Evolutionary conservation across 2,113 vertebrate species (phyloP).

Genomic region (Holacanthus passer): DNA sequence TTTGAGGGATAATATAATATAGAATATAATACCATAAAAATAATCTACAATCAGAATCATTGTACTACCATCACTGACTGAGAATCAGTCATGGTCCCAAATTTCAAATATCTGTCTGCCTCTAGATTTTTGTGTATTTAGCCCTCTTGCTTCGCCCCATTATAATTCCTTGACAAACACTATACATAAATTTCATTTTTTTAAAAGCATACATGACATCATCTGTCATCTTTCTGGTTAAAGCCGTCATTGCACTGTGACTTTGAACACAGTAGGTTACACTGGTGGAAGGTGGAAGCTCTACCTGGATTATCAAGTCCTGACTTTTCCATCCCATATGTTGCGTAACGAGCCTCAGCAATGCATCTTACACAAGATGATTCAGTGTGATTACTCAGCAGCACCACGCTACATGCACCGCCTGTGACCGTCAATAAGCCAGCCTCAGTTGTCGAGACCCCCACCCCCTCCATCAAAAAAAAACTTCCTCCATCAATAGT

Average conservation of each 20-base stretch:
- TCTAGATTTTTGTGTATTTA: too few relatives aligned
- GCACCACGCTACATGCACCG: conserved; percentile 26
- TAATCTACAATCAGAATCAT: not conserved
- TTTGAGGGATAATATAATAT: not conserved
- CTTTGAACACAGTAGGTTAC: conserved; percentile 34
- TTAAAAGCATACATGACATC: not conserved
- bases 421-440: conserved; percentile 42
- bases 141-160: too few relatives aligned
- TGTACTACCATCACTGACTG: too few relatives aligned
- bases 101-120: not conserved
- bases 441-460: conserved; percentile 7
- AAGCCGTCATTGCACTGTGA: conserved; percentile 16
- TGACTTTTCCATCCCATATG: conserved; percentile 53
- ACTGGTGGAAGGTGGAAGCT: not conserved
- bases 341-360: conserved; percentile 69
- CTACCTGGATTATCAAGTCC: conserved; percentile 63
- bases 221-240: not conserved
- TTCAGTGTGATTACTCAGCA: conserved; percentile 70
- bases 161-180: not conserved
- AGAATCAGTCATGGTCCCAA: not conserved
- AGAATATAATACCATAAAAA: not conserved
- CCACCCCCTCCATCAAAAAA: not conserved
- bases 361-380: conserved; percentile 73
- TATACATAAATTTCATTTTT: not conserved
- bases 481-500: not conserved